phyloP scores from a whole-genome alignment of 2,113 vertebrate species.

The Pelmatolapia mariae region DNA sequence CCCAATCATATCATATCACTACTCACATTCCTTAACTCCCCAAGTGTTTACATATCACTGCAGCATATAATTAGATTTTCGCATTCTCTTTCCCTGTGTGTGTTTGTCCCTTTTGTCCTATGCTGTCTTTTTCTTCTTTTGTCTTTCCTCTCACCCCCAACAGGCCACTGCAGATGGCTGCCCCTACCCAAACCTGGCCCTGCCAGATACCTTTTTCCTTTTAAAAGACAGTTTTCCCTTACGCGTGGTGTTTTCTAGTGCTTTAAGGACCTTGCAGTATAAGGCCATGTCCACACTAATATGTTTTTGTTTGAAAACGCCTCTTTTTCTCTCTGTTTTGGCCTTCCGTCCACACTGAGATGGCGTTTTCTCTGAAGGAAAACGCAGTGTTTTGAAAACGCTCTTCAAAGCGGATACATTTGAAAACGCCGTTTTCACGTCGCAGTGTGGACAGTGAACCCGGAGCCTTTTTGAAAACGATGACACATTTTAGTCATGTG shows the following conservation, averaged over 20 bases:
- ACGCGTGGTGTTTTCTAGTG: neutral
- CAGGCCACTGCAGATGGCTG: neutral
- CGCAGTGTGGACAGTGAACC: too few species aligned
- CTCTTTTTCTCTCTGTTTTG: too few species aligned
- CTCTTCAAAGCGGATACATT: too few species aligned
- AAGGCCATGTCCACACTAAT: too few species aligned
- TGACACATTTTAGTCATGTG: too few species aligned
- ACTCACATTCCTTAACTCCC: neutral
- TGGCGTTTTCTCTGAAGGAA: too few species aligned
- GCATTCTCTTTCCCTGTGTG: fast-evolving
- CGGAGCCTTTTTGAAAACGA: too few species aligned
- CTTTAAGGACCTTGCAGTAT: neutral
- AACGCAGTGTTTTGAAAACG: too few species aligned
- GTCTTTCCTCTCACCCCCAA: neutral
- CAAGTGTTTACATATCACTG: neutral
- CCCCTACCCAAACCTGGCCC: neutral
- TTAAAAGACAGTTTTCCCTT: neutral
- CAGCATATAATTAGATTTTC: neutral
- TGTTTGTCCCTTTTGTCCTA: neutral
- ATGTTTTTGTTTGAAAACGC: too few species aligned
- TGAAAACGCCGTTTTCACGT: too few species aligned
- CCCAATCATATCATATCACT: neutral
- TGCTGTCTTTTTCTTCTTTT: neutral
- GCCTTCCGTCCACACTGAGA: too few species aligned
- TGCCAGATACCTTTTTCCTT: neutral